Evolutionary conservation across 2,797 vertebrate species (phyloP), one percentile per base, ranked within the genome.

Genomic region (Enoplosus armatus): DNA sequence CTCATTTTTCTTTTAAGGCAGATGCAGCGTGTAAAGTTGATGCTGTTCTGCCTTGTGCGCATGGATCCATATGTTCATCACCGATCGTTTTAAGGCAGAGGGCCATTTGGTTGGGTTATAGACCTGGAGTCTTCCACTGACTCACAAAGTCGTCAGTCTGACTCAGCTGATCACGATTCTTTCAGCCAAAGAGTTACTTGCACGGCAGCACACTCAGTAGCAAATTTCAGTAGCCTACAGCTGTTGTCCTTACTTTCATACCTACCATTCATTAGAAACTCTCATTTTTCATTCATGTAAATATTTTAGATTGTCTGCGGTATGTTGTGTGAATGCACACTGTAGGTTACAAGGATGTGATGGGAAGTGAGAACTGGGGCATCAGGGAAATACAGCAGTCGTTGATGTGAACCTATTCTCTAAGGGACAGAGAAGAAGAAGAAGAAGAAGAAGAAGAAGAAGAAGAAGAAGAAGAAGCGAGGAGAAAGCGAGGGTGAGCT

Each of bases 121-220:
- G 75, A 86, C 74, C 35, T 80, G 55, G 54, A 88, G 45, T 82
- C 68, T 84, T 88, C 58, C 71, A 87, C 89, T 94, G 93, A 94
- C 85, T 94, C 92, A 94, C 80, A 80, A 76, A 85, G 51, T 80
- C 43, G 55, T 75, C 85, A 80, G 82, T 89, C 92, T 94, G 93
- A 93, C 87, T 94, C 93, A 93, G 74, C 86, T 75, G 65, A 73
- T 91, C 86, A 90, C 75, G 75, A 89, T 75, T 83, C 67, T 26
- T 54, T 41, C 45, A 55, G 31, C 50, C 43, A 41, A 58, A 72
- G 37, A 63, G 48, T 75, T 67, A 4, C 11, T 8, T 69, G 47
- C 62, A 39, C 22, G 16, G 39, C 5, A 47, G 39, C 35, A 29
- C 15, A 65, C 18, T 51, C 76, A n/a, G n/a, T 35, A 24, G 54